Conservation (phyloP, 2,888 invertebrate genomes). For the Tinea pellionella region DNA sequence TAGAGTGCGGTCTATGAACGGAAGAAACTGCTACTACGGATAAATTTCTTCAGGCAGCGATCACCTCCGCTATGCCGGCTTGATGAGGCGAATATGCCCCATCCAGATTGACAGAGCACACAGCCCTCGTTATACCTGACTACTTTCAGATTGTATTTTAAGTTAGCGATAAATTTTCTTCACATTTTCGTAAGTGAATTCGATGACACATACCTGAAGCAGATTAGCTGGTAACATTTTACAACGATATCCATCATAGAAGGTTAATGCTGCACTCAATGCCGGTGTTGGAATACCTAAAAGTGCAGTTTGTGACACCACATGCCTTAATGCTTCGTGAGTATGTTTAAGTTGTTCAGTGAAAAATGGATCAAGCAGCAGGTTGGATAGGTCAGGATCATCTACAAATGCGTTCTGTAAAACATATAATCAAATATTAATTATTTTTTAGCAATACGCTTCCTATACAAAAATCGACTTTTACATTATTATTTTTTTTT, state of each 20-base stretch:
- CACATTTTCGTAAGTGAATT: too few species aligned
- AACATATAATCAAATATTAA: background rate
- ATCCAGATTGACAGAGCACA: too few species aligned
- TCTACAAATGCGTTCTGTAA: conserved; percentile 87
- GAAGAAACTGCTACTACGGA: too few species aligned
- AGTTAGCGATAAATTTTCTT: too few species aligned
- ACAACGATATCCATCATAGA: conserved; percentile 96
- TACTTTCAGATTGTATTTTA: too few species aligned
- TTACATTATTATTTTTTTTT: too few species aligned
- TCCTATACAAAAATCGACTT: too few species aligned
- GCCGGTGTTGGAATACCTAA: conserved; percentile 95
- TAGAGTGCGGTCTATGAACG: too few species aligned
- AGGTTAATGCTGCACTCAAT: conserved; percentile 92
- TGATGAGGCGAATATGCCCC: too few species aligned
- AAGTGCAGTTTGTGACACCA: conserved; percentile 72
- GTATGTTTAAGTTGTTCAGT: conserved; percentile 82
- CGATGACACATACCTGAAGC: conserved; percentile 74
- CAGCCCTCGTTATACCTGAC: too few species aligned
- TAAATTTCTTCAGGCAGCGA: too few species aligned
- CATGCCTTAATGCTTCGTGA: conserved; percentile 87
- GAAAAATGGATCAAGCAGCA: conserved; percentile 95
- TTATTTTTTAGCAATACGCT: background rate
- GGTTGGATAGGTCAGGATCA: conserved; percentile 85
- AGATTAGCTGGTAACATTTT: conserved; percentile 92
- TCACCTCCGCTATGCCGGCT: too few species aligned